Conservation (phyloP, 1,140 invertebrate species). For the Diabrotica virgifera region DNA sequence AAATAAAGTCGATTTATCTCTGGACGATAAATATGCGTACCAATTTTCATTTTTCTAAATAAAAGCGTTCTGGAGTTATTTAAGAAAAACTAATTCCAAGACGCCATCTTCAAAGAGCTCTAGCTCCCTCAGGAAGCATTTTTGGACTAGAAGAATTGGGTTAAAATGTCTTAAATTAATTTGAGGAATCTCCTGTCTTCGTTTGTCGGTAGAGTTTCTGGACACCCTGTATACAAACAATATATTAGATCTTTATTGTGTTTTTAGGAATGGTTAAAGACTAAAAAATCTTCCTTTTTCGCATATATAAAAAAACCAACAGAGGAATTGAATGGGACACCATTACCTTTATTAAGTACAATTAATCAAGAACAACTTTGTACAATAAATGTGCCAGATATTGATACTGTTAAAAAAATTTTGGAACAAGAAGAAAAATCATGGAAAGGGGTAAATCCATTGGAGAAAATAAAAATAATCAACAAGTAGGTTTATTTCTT, state of each 20-base stretch:
- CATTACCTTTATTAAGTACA: slow-evolving; percentile 8
- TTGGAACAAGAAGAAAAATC: slow-evolving; percentile 9
- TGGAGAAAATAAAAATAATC: slow-evolving; percentile 19
- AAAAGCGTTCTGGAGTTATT: too few species aligned
- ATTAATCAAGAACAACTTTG: slow-evolving; percentile 20
- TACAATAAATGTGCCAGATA: slow-evolving; percentile 16
- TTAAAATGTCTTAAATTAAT: too few species aligned
- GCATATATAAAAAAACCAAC: slow-evolving; percentile 16
- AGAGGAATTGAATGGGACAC: slow-evolving; percentile 16
- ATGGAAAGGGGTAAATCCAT: slow-evolving; percentile 14
- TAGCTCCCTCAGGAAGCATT: too few species aligned
- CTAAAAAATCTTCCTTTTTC: slow-evolving; percentile 16
- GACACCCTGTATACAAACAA: too few species aligned
- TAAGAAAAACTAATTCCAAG: too few species aligned
- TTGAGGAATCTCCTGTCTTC: too few species aligned
- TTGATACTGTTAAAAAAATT: slow-evolving; percentile 18
- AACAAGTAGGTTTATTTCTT: slow-evolving; percentile 20
- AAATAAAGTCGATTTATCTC: too few species aligned
- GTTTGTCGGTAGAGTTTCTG: too few species aligned
- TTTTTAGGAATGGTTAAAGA: slow-evolving; percentile 31
- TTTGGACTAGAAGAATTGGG: too few species aligned
- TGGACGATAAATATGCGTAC: too few species aligned
- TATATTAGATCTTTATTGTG: neutral
- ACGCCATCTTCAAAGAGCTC: too few species aligned
- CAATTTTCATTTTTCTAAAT: too few species aligned